These are phyloP conservation scores for Argyresthia goedartella DNA, from an alignment of 2,888 invertebrate species.

Conservation along the genomic window DNA sequence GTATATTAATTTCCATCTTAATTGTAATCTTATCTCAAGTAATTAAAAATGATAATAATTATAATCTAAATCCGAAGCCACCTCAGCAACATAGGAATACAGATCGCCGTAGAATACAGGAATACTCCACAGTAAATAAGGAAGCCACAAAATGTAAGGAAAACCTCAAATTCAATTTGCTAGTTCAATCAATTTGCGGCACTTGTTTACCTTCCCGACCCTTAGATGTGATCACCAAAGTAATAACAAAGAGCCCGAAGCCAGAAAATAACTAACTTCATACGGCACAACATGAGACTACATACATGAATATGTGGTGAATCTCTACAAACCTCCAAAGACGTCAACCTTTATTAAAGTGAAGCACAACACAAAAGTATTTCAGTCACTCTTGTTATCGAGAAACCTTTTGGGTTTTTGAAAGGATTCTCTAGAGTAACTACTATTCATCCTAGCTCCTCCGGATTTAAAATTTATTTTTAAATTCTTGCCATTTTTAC, in stretches of 20 bases:
- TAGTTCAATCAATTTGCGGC: slow-evolving; percentile 50
- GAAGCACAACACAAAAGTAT: slow-evolving; percentile 58
- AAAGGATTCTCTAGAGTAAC: no score
- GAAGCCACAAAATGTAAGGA: slow-evolving; percentile 25
- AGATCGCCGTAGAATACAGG: background rate
- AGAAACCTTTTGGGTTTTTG: slow-evolving; percentile 35
- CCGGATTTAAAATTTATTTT: no score
- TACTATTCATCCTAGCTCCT: no score
- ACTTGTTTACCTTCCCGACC: slow-evolving; percentile 59
- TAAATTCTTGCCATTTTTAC: no score
- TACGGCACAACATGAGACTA: slow-evolving; percentile 53
- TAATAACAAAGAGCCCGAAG: slow-evolving; percentile 70
- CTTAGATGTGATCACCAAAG: slow-evolving; percentile 56
- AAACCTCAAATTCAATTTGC: slow-evolving; percentile 44
- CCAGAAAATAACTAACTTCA: slow-evolving; percentile 66
- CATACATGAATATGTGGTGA: slow-evolving; percentile 53
- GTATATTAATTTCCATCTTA: no score
- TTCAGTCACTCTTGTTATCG: slow-evolving; percentile 45
- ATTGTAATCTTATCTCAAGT: no score
- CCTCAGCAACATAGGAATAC: slow-evolving; percentile 17
- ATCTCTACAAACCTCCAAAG: slow-evolving; percentile 56
- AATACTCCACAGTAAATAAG: slow-evolving; percentile 21
- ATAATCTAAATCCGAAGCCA: no score
- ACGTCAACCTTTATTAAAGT: slow-evolving; percentile 57
- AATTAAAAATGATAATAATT: no score